Evolutionary conservation across 2,113 vertebrate species (phyloP), one percentile per base, ranked within the genome.

Genomic region (Ptyas mucosa): DNA sequence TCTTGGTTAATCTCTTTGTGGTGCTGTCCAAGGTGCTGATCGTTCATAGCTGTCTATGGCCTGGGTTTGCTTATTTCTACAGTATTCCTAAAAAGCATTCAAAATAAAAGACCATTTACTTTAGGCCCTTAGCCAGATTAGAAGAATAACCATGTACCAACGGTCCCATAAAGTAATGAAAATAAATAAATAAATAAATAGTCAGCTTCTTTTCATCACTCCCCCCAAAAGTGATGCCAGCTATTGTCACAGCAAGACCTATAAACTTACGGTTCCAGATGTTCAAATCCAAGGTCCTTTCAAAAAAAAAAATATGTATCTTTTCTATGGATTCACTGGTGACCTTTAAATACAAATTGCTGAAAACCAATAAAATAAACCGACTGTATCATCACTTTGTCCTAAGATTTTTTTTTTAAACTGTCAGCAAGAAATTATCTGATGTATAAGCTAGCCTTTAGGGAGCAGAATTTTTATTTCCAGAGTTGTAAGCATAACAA

Each of bases 271-370:
- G 49, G 11, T 91, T 75, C 93, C 94, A 93, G 58, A 92, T 95
- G 94, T 55, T 94, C 90, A 91, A 88, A 9, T 58, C 81, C 88
- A 96, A 96, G 93, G 89, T 95, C 88, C 93, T 92, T 94, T 86
- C 93, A 46, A 46, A 46, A 46, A 90, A 11, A 94, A 93, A 57
- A 49, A 10, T 21, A 87, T 85, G 5, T 57, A 57, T 89, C 95
- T 93, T 54, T 12, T 39, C 86, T 91, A 89, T 93, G 93, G 85
- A 91, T 96, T 55, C 91, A 93, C 95, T 81, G 94, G 61, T 96
- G 92, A 88, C 91, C 93, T 92, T 95, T 93, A 91, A 95, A 96
- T 91, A 92, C 61, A 64, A 96, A 96, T 90, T 29, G 92, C 88
- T 95, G 91, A 93, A 51, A 87, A 81, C 58, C 85, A 57, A n/a